Evolutionary conservation across 2,888 invertebrate genomes (phyloP).

Genomic region (Noctua janthe): DNA sequence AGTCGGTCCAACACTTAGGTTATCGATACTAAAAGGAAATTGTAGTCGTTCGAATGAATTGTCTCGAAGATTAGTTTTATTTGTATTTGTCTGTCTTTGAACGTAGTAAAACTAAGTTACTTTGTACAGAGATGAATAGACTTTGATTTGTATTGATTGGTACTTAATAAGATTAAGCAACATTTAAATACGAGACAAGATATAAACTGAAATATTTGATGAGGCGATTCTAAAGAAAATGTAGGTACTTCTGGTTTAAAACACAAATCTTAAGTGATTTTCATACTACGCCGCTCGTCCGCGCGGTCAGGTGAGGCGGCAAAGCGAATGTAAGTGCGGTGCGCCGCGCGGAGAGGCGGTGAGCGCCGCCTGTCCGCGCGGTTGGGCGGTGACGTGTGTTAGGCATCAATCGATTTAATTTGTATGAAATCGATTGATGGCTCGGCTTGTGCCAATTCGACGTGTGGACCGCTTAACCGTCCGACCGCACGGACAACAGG

Average conservation of each 20-base stretch:
- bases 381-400: background rate
- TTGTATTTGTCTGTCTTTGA: slow-evolving; percentile 25
- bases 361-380: too few relatives aligned
- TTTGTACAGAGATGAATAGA: background rate
- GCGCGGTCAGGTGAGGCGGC: background rate
- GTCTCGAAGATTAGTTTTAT: slow-evolving; percentile 31
- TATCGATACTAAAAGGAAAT: slow-evolving; percentile 59
- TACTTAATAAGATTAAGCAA: background rate
- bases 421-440: too few relatives aligned
- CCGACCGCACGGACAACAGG: too few relatives aligned
- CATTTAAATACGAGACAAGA: background rate
- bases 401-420: too few relatives aligned
- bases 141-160: background rate
- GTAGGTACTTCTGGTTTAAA: too few relatives aligned
- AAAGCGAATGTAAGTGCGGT: too few relatives aligned
- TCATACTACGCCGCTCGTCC: background rate
- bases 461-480: too few relatives aligned
- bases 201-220: background rate
- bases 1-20: slow-evolving; percentile 42
- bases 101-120: background rate
- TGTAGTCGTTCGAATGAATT: slow-evolving; percentile 36
- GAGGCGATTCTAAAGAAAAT: too few relatives aligned
- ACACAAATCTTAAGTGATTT: too few relatives aligned
- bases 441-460: too few relatives aligned
- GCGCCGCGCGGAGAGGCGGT: too few relatives aligned